Conservation (phyloP, 2,888 invertebrate species). For the Dioctria linearis region DNA sequence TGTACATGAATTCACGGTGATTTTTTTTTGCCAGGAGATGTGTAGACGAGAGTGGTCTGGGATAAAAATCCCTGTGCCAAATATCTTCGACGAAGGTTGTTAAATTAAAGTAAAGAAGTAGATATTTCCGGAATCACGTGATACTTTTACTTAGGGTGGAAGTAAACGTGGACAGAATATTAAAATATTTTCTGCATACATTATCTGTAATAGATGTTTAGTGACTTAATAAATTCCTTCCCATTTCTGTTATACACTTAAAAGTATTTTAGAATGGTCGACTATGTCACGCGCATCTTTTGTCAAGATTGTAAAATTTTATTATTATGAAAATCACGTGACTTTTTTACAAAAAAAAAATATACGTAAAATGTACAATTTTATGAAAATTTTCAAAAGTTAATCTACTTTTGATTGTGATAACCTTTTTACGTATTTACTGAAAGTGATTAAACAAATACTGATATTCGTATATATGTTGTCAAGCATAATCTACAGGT, state of each 20-base stretch:
- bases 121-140: not conserved
- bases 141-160: not conserved
- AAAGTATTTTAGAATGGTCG: too few relatives aligned
- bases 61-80: not conserved
- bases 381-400: not conserved
- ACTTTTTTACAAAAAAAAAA: not conserved
- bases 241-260: too few relatives aligned
- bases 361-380: too few relatives aligned
- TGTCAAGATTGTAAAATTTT: not conserved
- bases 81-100: not conserved
- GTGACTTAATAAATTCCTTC: too few relatives aligned
- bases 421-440: slow-evolving; percentile 37
- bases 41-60: not conserved
- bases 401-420: slow-evolving; percentile 1
- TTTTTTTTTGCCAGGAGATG: too few relatives aligned
- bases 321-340: not conserved
- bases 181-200: not conserved
- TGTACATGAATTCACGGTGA: not conserved
- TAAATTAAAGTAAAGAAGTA: not conserved
- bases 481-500: slow-evolving; percentile 24
- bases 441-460: slow-evolving; percentile 23
- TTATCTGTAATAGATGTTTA: too few relatives aligned
- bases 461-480: slow-evolving; percentile 10
- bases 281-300: not conserved
- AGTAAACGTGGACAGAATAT: not conserved